These are phyloP conservation scores for Diorhabda sublineata DNA, from an alignment of 1,140 invertebrate species.

Conservation along the genomic window DNA sequence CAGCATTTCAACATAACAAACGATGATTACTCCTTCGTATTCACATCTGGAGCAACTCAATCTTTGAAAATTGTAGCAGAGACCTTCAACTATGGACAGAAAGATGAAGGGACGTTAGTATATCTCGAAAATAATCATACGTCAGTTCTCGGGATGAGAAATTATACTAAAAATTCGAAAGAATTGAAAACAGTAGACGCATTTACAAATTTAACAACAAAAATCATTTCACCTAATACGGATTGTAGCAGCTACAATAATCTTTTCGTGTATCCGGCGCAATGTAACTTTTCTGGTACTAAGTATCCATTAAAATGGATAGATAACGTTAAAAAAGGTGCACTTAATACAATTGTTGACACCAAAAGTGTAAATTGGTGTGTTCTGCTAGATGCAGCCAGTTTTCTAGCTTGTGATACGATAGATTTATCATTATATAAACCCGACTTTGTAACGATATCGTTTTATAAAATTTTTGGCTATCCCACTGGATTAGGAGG, in stretches of 20 bases:
- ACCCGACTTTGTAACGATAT: conserved; percentile 87
- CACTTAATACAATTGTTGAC: conserved; percentile 50
- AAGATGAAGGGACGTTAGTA: conserved; percentile 60
- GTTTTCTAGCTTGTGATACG: conserved; percentile 71
- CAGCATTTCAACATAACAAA: conserved; percentile 77
- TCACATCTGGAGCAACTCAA: conserved; percentile 85
- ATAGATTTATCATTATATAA: conserved; percentile 69
- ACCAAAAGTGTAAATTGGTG: conserved; percentile 62
- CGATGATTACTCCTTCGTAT: conserved; percentile 82
- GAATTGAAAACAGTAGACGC: conserved; percentile 41
- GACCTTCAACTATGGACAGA: conserved; percentile 56
- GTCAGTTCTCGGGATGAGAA: conserved; percentile 76
- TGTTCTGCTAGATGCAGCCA: conserved; percentile 82
- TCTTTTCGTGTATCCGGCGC: conserved; percentile 83
- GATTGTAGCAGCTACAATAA: conserved; percentile 49
- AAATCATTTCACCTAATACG: background rate
- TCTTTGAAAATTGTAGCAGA: conserved; percentile 81
- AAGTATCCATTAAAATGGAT: conserved; percentile 83
- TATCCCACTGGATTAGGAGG: conserved; percentile 93
- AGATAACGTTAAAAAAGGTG: conserved; percentile 58
- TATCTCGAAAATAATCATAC: conserved; percentile 93
- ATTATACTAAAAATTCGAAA: conserved; percentile 39
- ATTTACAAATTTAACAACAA: conserved; percentile 16
- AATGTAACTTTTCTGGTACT: conserved; percentile 91
- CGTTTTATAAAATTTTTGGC: conserved; percentile 98